These are phyloP conservation scores for Standfussiana lucernea DNA, from an alignment of 2,888 invertebrate genomes.

Conservation along the genomic window DNA sequence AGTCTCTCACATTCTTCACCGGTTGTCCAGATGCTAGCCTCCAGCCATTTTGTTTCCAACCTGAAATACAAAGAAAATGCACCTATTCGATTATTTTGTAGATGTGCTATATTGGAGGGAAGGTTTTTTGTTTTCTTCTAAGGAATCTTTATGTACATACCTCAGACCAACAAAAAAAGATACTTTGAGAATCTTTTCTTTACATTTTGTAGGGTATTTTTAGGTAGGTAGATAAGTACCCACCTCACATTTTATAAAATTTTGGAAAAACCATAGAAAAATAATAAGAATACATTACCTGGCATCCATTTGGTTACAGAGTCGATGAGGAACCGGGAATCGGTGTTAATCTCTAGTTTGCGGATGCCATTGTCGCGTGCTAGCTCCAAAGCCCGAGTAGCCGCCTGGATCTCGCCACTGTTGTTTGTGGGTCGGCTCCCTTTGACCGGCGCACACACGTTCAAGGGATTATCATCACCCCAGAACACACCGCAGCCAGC, in stretches of 20 bases:
- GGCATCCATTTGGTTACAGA: slow-evolving; percentile 96
- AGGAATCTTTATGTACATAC: neutral
- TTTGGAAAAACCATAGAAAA: neutral
- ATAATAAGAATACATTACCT: slow-evolving; percentile 75
- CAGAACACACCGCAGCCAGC: slow-evolving; percentile 99
- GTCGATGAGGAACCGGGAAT: slow-evolving; percentile 97
- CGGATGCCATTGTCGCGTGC: slow-evolving; percentile 92
- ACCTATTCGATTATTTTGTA: neutral
- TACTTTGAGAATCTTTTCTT: neutral
- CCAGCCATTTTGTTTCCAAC: slow-evolving; percentile 98
- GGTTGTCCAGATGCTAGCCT: slow-evolving; percentile 92
- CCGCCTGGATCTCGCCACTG: slow-evolving; percentile 98
- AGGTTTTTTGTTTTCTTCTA: neutral
- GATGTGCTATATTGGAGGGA: neutral
- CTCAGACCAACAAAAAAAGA: no score
- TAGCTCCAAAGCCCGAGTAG: slow-evolving; percentile 93
- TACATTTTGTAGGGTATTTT: neutral
- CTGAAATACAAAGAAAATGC: slow-evolving; percentile 67
- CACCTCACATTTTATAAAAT: neutral
- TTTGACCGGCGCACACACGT: slow-evolving; percentile 94
- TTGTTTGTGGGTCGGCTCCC: slow-evolving; percentile 98
- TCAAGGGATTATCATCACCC: slow-evolving; percentile 93
- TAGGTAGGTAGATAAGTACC: neutral
- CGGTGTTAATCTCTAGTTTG: slow-evolving; percentile 95
- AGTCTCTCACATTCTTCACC: slow-evolving; percentile 97